A percentile compares a stretch with the other conserved stretches of the same genome.
phyloP scores from a whole-genome alignment of 2,797 vertebrate species.

The Huso huso region DNA sequence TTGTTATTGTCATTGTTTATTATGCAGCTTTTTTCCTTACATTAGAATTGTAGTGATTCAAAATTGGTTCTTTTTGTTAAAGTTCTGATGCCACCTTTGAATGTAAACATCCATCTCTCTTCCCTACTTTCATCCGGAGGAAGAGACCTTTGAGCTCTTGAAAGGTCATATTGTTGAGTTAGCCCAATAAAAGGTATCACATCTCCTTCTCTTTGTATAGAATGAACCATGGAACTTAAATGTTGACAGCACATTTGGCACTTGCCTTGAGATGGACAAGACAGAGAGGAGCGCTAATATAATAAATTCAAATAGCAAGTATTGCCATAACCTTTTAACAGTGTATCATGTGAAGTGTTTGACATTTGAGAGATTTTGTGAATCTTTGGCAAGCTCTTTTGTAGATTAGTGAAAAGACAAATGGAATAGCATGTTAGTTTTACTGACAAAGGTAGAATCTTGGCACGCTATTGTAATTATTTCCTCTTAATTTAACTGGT shows the following conservation, averaged over 20 bases:
- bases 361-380: conserved; percentile 39
- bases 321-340: conserved; percentile 58
- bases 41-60: no score
- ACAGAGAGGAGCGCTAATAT: conserved; percentile 34
- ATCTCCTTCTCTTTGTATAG: no score
- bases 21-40: no score
- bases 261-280: conserved; percentile 29
- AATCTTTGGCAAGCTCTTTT: conserved; percentile 47
- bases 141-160: no score
- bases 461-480: conserved; percentile 56
- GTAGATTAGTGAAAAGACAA: conserved; percentile 62
- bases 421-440: conserved; percentile 65
- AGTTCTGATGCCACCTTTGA: no score
- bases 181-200: no score
- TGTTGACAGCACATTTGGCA: conserved; percentile 23
- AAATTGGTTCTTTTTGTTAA: no score
- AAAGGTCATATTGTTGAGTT: no score
- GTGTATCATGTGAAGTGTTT: conserved; percentile 33
- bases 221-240: not conserved
- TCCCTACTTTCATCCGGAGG: no score
- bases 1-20: no score
- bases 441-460: conserved; percentile 53
- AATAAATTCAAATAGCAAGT: conserved; percentile 21
- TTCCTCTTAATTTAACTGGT: conserved; percentile 59
- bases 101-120: no score